These are phyloP conservation scores for Tanaodytes sp. DNA, from an alignment of 2,888 invertebrate genomes.

Conservation along the genomic window DNA sequence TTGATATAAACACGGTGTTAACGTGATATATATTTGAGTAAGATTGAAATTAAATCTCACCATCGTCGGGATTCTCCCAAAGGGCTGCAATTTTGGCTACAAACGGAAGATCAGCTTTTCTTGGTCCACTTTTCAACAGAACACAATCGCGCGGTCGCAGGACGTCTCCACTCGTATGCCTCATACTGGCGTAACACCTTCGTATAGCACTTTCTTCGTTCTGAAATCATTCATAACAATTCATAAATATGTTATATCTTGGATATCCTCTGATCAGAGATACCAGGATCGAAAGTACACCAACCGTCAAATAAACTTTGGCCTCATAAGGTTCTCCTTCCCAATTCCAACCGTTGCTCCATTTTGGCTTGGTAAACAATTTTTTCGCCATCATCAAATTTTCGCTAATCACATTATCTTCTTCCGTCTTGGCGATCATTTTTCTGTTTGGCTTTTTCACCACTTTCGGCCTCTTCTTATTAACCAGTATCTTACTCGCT, in stretches of 20 bases:
- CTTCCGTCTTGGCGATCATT: conserved; percentile 66
- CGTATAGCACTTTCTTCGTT: conserved; percentile 85
- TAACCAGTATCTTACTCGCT: conserved; percentile 55
- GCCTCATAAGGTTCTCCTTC: conserved; percentile 87
- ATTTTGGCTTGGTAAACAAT: conserved; percentile 77
- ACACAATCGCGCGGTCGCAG: conserved; percentile 93
- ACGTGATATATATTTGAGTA: too few relatives aligned
- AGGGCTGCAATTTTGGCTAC: conserved; percentile 95
- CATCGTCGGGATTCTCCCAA: conserved; percentile 95
- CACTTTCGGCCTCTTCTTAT: conserved; percentile 72
- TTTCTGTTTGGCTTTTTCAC: conserved; percentile 69
- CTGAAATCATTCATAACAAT: conserved; percentile 71
- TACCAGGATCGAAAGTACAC: too few relatives aligned
- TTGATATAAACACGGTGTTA: too few relatives aligned
- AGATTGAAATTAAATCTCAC: too few relatives aligned
- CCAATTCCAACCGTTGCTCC: conserved; percentile 96
- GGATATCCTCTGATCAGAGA: too few relatives aligned
- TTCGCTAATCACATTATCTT: conserved; percentile 68
- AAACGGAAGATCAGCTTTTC: conserved; percentile 90
- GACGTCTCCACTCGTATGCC: conserved; percentile 87
- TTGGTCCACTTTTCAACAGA: conserved; percentile 87
- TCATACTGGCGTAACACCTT: conserved; percentile 92
- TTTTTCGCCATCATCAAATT: conserved; percentile 70
- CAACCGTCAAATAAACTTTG: conserved; percentile 89
- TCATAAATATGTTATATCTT: too few relatives aligned